Conservation (phyloP, 2,797 vertebrate species). For the Phrynocephalus forsythii region DNA sequence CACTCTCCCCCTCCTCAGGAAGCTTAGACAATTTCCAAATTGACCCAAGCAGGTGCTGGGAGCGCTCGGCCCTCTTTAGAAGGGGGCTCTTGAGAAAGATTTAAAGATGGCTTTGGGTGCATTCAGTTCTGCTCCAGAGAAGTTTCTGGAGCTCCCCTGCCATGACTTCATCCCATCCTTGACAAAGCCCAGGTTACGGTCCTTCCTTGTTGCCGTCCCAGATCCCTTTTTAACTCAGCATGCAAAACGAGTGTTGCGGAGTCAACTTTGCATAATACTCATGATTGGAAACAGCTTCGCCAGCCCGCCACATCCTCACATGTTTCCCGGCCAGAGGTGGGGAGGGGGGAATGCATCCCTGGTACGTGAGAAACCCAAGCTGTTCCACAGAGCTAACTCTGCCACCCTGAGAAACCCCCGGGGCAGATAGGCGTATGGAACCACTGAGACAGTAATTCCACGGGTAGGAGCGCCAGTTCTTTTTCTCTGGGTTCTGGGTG, state of each 20-base stretch:
- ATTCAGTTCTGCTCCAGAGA: neutral
- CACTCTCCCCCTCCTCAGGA: too few species aligned
- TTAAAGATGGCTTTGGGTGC: neutral
- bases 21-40: neutral
- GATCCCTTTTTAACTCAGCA: conserved; percentile 17
- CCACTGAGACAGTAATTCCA: conserved; percentile 64
- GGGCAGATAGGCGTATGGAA: conserved; percentile 68
- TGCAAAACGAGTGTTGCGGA: conserved; percentile 42
- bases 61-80: too few species aligned
- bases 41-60: neutral
- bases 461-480: conserved; percentile 45
- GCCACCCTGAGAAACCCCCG: conserved; percentile 53
- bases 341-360: neutral
- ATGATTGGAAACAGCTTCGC: conserved; percentile 66
- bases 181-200: conserved; percentile 25
- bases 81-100: neutral
- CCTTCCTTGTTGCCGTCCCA: neutral
- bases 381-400: neutral
- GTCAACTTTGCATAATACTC: conserved; percentile 55
- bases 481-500: conserved; percentile 54
- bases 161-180: conserved; percentile 29
- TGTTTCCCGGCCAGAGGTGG: conserved; percentile 9
- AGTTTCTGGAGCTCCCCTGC: neutral
- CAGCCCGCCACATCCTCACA: conserved; percentile 3
- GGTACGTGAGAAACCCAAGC: neutral